Conservation (phyloP, 2,797 vertebrate species). For the Artibeus lituratus region DNA sequence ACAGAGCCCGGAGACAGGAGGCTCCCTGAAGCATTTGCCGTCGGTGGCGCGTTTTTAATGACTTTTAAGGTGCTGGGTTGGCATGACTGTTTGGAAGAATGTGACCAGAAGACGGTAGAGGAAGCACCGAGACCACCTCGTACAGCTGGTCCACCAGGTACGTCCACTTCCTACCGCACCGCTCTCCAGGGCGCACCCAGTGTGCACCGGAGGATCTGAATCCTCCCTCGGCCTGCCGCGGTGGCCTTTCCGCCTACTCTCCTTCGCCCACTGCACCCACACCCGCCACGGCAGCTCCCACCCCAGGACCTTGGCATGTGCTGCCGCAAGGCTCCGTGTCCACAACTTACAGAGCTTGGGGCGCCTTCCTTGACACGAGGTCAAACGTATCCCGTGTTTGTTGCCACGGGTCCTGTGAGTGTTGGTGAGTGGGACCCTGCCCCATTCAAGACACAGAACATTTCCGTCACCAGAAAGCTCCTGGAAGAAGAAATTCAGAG, state of each 20-base stretch:
- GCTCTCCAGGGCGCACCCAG: not conserved
- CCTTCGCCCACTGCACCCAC: not conserved
- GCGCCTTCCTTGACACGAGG: not conserved
- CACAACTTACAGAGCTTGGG: not conserved
- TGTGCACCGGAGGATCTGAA: not conserved
- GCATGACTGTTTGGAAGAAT: not conserved
- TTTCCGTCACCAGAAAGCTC: not conserved
- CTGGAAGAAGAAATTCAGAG: not conserved
- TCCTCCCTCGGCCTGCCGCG: not conserved
- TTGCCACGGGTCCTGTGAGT: not conserved
- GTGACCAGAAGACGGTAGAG: not conserved
- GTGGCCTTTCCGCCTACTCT: rapidly evolving
- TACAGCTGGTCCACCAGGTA: not conserved
- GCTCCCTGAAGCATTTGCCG: too few species aligned
- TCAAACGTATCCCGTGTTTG: not conserved
- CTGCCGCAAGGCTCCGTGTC: too few species aligned
- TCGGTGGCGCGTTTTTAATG: not conserved
- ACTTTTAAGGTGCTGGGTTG: not conserved
- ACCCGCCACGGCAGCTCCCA: too few species aligned
- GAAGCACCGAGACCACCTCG: not conserved
- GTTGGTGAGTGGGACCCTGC: not conserved
- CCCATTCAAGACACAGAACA: not conserved
- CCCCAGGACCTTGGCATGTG: not conserved
- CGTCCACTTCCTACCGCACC: rapidly evolving
- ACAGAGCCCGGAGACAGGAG: not conserved